Percentiles rank a stretch among this genome's conserved stretches.
Conservation (phyloP, 2,797 vertebrate species). For the Gallinago stenura region DNA sequence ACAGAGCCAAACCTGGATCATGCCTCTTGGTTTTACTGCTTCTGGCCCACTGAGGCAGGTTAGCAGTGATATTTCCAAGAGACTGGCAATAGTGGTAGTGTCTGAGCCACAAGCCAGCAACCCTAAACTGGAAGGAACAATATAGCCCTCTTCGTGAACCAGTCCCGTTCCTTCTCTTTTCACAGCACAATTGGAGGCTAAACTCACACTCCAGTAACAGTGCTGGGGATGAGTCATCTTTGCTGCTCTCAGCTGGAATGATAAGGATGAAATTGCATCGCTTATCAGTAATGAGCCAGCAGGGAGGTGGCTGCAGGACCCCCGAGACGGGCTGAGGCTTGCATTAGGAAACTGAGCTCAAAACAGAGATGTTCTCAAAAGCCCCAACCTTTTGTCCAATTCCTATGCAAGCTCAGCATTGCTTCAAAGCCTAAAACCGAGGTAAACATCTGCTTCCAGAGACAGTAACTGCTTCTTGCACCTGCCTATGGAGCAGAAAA, state of each 20-base stretch:
- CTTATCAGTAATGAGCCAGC: slow-evolving; percentile 2
- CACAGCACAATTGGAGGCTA: background rate
- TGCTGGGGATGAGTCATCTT: background rate
- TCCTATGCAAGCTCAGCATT: background rate
- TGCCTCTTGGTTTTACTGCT: background rate
- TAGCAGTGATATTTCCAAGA: background rate
- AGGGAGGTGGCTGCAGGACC: slow-evolving; percentile 1
- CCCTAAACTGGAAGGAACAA: background rate
- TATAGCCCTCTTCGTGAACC: background rate
- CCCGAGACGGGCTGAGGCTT: background rate
- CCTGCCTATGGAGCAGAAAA: background rate
- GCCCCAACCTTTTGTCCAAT: background rate
- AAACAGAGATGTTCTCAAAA: background rate
- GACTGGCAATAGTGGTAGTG: background rate
- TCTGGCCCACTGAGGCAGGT: background rate
- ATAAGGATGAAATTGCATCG: background rate
- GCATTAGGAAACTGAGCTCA: background rate
- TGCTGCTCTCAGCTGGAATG: background rate
- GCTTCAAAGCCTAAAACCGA: background rate
- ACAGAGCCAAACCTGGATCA: background rate
- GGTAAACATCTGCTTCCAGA: background rate
- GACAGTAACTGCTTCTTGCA: background rate
- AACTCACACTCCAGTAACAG: background rate
- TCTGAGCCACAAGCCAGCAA: background rate
- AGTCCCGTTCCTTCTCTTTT: background rate